phyloP scores from a whole-genome alignment of 2,113 vertebrate genomes.

The Catagonus wagneri region DNA sequence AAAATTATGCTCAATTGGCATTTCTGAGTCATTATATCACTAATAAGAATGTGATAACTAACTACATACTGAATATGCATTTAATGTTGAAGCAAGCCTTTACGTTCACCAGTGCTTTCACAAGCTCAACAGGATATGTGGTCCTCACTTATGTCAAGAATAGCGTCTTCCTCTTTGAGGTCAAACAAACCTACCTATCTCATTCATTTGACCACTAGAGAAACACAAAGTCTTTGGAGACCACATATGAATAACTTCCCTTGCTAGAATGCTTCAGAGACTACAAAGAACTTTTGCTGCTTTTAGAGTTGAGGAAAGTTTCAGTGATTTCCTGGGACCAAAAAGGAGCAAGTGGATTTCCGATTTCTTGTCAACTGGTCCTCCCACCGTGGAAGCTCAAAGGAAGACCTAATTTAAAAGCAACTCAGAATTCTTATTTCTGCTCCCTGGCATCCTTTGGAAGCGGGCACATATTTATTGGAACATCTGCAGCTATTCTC shows the following conservation, averaged over 20 bases:
- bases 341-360: not conserved
- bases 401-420: slow-evolving; percentile 49
- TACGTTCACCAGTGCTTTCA: not conserved
- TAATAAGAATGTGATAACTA: not conserved
- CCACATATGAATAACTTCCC: not conserved
- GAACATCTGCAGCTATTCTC: not conserved
- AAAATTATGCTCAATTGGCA: not conserved
- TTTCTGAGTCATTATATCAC: not conserved
- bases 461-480: not conserved
- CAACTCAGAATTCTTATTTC: slow-evolving; percentile 32
- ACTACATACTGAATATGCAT: not conserved
- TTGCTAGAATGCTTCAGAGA: not conserved
- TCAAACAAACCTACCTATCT: not conserved
- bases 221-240: slow-evolving; percentile 24
- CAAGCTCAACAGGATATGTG: not conserved
- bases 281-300: not conserved
- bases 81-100: slow-evolving; percentile 24
- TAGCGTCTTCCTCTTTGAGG: not conserved
- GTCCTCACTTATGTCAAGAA: not conserved
- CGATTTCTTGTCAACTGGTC: not conserved
- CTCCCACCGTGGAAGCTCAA: not conserved
- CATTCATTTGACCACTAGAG: not conserved
- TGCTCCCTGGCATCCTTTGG: not conserved
- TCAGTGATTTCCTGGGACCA: slow-evolving; percentile 8
- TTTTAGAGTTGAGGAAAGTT: not conserved